Percentiles rank a stretch among this genome's conserved stretches.
Conservation (phyloP, 2,888 invertebrate genomes). For the Campoplex nolae region DNA sequence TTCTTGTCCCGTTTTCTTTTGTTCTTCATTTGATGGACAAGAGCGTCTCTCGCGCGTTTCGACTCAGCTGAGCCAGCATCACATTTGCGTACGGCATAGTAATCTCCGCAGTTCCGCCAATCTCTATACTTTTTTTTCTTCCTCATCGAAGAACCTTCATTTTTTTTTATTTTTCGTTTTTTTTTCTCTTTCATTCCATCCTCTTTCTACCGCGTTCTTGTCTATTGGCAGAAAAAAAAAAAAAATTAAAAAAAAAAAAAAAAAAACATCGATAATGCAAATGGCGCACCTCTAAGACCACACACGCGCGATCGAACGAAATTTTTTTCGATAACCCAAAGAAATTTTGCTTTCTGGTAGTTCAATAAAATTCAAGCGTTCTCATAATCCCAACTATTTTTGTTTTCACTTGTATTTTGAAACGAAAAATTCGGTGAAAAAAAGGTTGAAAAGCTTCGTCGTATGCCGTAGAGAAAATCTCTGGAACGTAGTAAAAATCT, state of each 20-base stretch:
- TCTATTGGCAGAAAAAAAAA: constrained; percentile 5
- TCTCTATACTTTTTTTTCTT: constrained; percentile 7
- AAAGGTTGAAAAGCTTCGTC: background rate
- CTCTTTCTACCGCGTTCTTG: background rate
- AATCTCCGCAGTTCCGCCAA: constrained; percentile 19
- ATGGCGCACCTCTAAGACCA: background rate
- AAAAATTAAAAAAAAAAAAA: background rate
- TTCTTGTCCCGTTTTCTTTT: constrained; percentile 57
- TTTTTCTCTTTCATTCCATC: background rate
- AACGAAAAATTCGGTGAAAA: background rate
- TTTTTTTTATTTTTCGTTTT: background rate
- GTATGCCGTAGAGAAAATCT: background rate
- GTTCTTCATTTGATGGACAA: constrained; percentile 58
- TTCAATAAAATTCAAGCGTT: background rate
- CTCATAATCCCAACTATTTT: background rate
- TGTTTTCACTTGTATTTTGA: background rate
- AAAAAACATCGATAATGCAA: constrained; percentile 9
- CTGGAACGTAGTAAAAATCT: background rate
- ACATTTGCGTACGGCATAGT: constrained; percentile 23
- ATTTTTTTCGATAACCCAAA: background rate
- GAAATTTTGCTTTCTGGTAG: background rate
- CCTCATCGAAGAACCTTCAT: background rate
- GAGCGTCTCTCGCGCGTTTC: constrained; percentile 28
- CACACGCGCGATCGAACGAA: constrained; percentile 18
- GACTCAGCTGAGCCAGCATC: constrained; percentile 55